Percentiles rank a stretch among this genome's conserved stretches.
These are phyloP conservation scores for Aviceda subcristata DNA, from an alignment of 2,113 vertebrate genomes.

Conservation along the genomic window DNA sequence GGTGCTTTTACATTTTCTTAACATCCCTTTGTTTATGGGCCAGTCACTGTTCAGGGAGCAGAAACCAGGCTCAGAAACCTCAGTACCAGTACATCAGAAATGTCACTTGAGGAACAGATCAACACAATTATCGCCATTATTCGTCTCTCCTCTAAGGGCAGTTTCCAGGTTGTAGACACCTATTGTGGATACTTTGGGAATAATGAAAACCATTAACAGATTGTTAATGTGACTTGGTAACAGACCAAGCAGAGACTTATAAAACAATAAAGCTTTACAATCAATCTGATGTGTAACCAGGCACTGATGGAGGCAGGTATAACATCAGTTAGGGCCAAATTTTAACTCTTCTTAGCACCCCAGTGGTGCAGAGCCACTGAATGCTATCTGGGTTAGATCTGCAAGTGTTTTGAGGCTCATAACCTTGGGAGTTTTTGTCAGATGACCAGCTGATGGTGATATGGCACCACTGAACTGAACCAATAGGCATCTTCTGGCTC, in stretches of 20 bases:
- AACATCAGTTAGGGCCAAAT: background rate
- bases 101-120: slow-evolving; percentile 41
- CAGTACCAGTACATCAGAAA: background rate
- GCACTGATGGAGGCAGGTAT: slow-evolving; percentile 18
- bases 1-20: background rate
- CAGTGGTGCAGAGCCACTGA: background rate
- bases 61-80: background rate
- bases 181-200: slow-evolving; percentile 62
- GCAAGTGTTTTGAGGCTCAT: background rate
- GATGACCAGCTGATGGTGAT: background rate
- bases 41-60: background rate
- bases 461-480: background rate
- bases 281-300: slow-evolving; percentile 60
- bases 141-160: slow-evolving; percentile 43
- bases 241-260: slow-evolving; percentile 61
- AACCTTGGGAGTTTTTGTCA: background rate
- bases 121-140: slow-evolving; percentile 4
- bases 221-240: slow-evolving; percentile 69
- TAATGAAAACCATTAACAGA: slow-evolving; percentile 70
- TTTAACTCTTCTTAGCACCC: background rate
- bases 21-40: background rate
- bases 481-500: background rate
- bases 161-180: slow-evolving; percentile 59
- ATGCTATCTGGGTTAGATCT: background rate
- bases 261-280: slow-evolving; percentile 68